Percentiles rank a stretch among this genome's conserved stretches.
These are phyloP conservation scores for Dicranocentrus wangi DNA, from an alignment of 2,888 invertebrate genomes.

Conservation along the genomic window DNA sequence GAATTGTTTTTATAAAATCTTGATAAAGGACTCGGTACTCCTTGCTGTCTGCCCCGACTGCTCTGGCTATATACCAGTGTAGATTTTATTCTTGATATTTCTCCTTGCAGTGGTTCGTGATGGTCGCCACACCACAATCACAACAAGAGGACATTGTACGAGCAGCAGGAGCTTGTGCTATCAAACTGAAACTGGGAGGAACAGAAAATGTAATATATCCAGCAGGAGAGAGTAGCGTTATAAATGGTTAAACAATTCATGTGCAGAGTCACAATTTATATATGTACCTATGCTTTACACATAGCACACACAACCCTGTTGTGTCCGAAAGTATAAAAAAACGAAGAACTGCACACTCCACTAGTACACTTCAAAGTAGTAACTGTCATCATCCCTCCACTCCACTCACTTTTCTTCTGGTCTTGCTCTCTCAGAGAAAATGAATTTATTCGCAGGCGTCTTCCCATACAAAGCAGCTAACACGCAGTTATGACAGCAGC, in stretches of 20 bases:
- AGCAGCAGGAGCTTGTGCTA: conserved; percentile 45
- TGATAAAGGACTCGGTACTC: conserved; percentile 14
- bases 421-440: conserved; percentile 10
- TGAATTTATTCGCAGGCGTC: conserved; percentile 27
- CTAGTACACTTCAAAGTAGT: conserved; percentile 36
- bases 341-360: conserved; percentile 22
- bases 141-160: conserved; percentile 25
- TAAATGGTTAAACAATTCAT: not conserved
- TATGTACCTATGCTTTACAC: too few relatives aligned
- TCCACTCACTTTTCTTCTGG: conserved; percentile 42
- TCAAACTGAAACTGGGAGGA: conserved; percentile 33
- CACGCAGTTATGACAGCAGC: conserved; percentile 56
- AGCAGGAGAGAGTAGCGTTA: not conserved
- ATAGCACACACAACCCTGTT: not conserved
- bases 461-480: not conserved
- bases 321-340: conserved; percentile 1
- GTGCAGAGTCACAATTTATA: not conserved
- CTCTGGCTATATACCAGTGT: not conserved
- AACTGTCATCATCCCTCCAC: conserved; percentile 54
- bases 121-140: conserved; percentile 26
- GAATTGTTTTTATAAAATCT: conserved; percentile 14
- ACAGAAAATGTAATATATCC: conserved; percentile 23
- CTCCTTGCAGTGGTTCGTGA: not conserved
- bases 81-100: conserved; percentile 27
- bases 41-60: not conserved